Evolutionary conservation across 2,888 invertebrate species (phyloP), one percentile per base, ranked within the genome.

Genomic region (Dynastes tityus): DNA sequence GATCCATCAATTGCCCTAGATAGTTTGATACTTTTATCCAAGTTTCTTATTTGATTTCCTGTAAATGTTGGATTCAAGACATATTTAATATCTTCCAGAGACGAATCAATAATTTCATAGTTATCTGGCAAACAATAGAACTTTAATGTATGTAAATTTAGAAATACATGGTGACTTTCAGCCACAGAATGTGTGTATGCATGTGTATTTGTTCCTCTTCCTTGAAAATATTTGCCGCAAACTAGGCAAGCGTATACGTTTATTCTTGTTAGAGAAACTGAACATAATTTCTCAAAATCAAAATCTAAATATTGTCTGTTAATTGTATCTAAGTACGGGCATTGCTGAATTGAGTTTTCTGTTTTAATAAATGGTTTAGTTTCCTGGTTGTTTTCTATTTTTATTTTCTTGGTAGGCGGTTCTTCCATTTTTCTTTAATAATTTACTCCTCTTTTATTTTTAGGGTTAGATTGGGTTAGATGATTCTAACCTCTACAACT

Each of bases 41-140:
- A 87, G 76, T 92, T 92, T n/a, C 89, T 89, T 76, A 99, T 98
- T 86, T 97, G 96, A 8, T 92, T 92, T 61, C 92, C 90, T 3
- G 95, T 94, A 87, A 98, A 99, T 29, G 97, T 99, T 11, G 99
- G 99, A 89, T 99, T 98, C 81, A 99, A 89, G 0, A 99, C 97
- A 91, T 98, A 99, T 89, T 97, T 98, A 79, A 99, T 99, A 86
- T 99, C 99, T 89, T 98, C 98, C 81, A 99, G 89, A 0, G 99
- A 98, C 2, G 97, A 97, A 91, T 97, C 97, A 84, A 98, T 96
- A 84, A 99, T 97, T 91, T 99, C 98, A 90, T 99, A 99, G 89
- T 99, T 99, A 87, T 99, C 99, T 0, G 99, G 99, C 80, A 99
- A 90, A 87, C 99, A 99, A 89, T 99, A 99, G 89, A 99, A 99